Evolutionary conservation across 2,888 invertebrate species (phyloP).

Genomic region (Cephus sareptanus): DNA sequence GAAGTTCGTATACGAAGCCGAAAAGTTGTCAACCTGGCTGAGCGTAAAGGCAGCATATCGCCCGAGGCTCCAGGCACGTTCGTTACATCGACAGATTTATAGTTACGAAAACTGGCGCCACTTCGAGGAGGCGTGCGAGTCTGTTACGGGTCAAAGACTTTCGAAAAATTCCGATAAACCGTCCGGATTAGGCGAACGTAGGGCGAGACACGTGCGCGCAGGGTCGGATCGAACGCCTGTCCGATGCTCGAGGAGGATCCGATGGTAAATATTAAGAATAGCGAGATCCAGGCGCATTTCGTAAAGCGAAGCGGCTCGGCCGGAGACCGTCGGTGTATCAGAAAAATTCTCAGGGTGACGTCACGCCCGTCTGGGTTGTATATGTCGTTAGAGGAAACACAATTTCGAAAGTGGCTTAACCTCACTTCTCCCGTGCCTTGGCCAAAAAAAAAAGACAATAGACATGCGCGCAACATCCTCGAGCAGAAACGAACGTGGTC

Average conservation of each 20-base stretch:
- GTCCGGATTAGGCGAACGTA: background rate
- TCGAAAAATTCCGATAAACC: background rate
- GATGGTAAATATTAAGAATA: background rate
- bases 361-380: background rate
- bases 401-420: background rate
- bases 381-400: background rate
- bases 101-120: background rate
- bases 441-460: background rate
- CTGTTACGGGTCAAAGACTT: background rate
- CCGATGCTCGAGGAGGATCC: background rate
- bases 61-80: background rate
- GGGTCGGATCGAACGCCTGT: background rate
- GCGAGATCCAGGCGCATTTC: background rate
- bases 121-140: background rate
- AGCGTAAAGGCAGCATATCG: background rate
- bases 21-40: background rate
- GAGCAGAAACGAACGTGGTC: background rate
- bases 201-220: background rate
- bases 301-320: background rate
- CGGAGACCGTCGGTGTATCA: background rate
- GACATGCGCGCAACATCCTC: too few relatives aligned
- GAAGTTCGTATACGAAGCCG: background rate
- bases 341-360: too few relatives aligned
- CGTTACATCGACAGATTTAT: background rate
- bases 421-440: background rate